phyloP scores from a whole-genome alignment of 2,113 vertebrate species.

The Silurus meridionalis region DNA sequence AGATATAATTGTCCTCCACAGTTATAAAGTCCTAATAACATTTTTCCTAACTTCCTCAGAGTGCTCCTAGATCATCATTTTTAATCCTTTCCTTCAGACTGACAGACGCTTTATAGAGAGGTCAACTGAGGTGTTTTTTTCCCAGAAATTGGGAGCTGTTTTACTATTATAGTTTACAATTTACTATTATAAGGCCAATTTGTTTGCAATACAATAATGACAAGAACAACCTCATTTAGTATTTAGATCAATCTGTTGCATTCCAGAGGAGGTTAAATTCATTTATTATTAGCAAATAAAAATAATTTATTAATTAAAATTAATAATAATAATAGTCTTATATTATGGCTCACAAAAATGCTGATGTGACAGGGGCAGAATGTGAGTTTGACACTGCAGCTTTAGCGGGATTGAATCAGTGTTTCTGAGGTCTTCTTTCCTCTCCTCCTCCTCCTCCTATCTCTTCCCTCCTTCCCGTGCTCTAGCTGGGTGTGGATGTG shows the following conservation, averaged over 20 bases:
- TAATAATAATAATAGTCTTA: not conserved
- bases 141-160: not conserved
- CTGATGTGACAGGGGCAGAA: not conserved
- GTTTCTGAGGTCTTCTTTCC: slow-evolving; percentile 54
- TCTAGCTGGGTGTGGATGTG: slow-evolving; percentile 82
- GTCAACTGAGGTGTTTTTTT: not conserved
- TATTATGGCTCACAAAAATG: not conserved
- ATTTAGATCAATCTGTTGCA: not conserved
- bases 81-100: not conserved
- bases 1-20: not conserved
- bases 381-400: not conserved
- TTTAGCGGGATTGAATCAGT: slow-evolving; percentile 5
- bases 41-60: no score
- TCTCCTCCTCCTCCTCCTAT: slow-evolving; percentile 55
- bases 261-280: not conserved
- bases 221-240: not conserved
- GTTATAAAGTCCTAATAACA: not conserved
- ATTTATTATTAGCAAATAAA: not conserved
- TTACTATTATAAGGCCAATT: not conserved
- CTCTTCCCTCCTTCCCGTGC: slow-evolving; percentile 62
- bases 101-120: not conserved
- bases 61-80: not conserved
- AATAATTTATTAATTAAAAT: not conserved
- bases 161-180: not conserved
- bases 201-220: not conserved